Conservation (phyloP, 2,113 vertebrate genomes). For the Sceloporus tristichus region DNA sequence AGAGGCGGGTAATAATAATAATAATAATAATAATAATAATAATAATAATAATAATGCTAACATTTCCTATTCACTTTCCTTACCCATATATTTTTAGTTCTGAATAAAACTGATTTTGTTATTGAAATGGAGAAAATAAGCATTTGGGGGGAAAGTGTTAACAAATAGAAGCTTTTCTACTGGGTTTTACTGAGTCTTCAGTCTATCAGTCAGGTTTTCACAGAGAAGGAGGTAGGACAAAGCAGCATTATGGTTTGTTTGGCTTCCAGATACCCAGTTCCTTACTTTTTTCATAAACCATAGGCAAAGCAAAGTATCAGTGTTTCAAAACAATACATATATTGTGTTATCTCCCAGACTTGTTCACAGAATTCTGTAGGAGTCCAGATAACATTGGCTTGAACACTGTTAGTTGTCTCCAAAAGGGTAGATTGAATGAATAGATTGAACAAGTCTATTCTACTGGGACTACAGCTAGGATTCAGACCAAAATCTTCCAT, state of each 20-base stretch:
- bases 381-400: too few relatives aligned
- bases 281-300: background rate
- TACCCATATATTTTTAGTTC: background rate
- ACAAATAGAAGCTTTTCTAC: background rate
- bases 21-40: too few relatives aligned
- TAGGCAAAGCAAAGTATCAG: background rate
- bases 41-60: background rate
- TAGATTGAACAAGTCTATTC: background rate
- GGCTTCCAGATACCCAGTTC: background rate
- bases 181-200: background rate
- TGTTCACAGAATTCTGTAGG: background rate
- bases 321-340: background rate
- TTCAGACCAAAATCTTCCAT: background rate
- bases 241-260: background rate
- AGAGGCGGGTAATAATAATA: too few relatives aligned
- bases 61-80: background rate
- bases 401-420: too few relatives aligned
- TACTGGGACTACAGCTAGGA: background rate
- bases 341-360: background rate
- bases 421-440: background rate
- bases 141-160: background rate
- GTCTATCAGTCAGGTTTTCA: background rate
- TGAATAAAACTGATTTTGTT: background rate
- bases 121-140: background rate
- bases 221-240: background rate